Conservation (phyloP, 2,888 invertebrate species). For the Dasysyrphus albostriatus region DNA sequence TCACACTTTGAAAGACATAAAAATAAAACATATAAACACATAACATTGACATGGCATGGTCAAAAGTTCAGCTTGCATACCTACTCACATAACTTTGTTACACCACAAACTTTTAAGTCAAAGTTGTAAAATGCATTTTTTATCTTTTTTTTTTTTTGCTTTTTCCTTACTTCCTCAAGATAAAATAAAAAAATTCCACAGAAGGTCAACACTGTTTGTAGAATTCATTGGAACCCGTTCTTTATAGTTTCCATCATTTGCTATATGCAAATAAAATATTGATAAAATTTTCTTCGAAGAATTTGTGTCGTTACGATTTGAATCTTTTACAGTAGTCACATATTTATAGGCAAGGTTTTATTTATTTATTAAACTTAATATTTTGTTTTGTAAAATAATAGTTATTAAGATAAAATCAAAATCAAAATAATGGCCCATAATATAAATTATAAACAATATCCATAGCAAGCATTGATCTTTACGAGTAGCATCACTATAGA, state of each 20-base stretch:
- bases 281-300: background rate
- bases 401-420: background rate
- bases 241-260: background rate
- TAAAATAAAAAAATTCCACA: slow-evolving; percentile 3
- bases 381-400: background rate
- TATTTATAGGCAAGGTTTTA: too few relatives aligned
- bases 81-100: slow-evolving; percentile 21
- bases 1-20: background rate
- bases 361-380: too few relatives aligned
- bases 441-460: slow-evolving; percentile 4
- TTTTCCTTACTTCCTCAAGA: background rate
- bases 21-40: background rate
- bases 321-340: background rate
- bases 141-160: background rate
- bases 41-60: background rate
- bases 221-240: background rate
- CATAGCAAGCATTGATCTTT: background rate
- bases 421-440: background rate
- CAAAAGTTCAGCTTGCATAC: slow-evolving; percentile 9
- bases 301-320: background rate
- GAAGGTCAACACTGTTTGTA: slow-evolving; percentile 1
- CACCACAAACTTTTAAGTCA: background rate
- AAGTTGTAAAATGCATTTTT: background rate
- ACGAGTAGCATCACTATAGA: background rate
- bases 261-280: background rate